A percentile compares a stretch with the other conserved stretches of the same genome.
phyloP scores from a whole-genome alignment of 2,888 invertebrate genomes.

The Platycheirus albimanus region DNA sequence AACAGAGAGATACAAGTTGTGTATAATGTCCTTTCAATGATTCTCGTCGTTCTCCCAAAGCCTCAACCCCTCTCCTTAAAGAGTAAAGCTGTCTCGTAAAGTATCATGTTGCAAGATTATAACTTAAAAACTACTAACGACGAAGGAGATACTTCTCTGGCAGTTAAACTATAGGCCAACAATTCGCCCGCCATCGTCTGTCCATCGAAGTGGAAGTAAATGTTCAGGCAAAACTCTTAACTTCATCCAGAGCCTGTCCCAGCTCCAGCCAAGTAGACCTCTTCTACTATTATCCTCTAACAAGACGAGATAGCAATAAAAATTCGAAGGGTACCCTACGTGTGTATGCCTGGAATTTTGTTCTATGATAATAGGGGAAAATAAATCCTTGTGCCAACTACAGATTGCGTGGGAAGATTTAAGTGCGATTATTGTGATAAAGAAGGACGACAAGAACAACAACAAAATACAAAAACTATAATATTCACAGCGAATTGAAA shows the following conservation, averaged over 20 bases:
- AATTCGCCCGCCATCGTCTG: constrained; percentile 12
- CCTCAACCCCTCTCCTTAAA: constrained; percentile 8
- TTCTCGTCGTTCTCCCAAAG: too few relatives aligned
- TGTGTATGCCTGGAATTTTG: constrained; percentile 56
- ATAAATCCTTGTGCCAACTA: constrained; percentile 71
- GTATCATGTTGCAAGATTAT: constrained; percentile 73
- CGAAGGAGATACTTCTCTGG: constrained; percentile 36
- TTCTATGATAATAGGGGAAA: constrained; percentile 69
- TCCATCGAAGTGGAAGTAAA: constrained; percentile 18
- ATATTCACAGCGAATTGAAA: constrained; percentile 56
- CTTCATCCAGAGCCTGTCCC: constrained; percentile 42
- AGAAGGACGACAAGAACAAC: constrained; percentile 33
- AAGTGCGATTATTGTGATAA: constrained; percentile 72
- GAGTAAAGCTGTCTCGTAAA: constrained; percentile 65
- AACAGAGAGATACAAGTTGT: constrained; percentile 32
- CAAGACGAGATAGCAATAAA: constrained; percentile 34
- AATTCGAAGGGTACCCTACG: constrained; percentile 20
- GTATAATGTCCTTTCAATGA: constrained; percentile 23
- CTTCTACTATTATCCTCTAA: too few relatives aligned
- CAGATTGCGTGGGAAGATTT: constrained; percentile 74
- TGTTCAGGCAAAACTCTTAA: constrained; percentile 52
- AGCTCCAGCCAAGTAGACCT: too few relatives aligned
- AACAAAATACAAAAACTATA: constrained; percentile 30
- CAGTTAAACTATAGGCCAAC: constrained; percentile 28
- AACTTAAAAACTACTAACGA: constrained; percentile 74